Percentiles rank a stretch among this genome's conserved stretches.
phyloP scores from a whole-genome alignment of 1,140 invertebrate genomes.

The Phthorimaea operculella region DNA sequence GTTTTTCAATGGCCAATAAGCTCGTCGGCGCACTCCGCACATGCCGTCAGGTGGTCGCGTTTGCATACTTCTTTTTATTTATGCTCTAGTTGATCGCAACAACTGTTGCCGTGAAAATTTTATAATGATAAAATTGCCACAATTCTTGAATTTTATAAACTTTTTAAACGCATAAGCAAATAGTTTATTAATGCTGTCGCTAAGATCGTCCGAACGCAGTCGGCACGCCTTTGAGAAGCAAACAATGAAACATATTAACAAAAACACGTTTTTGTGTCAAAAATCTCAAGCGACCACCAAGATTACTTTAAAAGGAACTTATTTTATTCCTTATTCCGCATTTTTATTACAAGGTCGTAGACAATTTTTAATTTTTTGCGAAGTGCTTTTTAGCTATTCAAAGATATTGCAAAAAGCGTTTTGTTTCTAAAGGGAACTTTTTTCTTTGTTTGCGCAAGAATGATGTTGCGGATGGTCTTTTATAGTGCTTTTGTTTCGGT shows the following conservation, averaged over 20 bases:
- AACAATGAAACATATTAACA: conserved; percentile 32
- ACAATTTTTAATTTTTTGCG: conserved; percentile 33
- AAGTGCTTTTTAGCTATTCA: conserved; percentile 35
- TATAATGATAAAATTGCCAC: conserved; percentile 14
- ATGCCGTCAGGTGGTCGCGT: conserved; percentile 39
- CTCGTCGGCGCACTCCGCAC: conserved; percentile 17
- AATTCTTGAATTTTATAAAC: neutral
- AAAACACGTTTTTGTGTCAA: conserved; percentile 31
- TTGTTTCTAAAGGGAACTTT: conserved; percentile 26
- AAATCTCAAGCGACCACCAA: conserved; percentile 31
- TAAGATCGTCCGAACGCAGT: conserved; percentile 6
- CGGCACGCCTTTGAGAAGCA: conserved; percentile 24
- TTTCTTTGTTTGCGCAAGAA: conserved; percentile 39
- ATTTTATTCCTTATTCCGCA: conserved; percentile 14
- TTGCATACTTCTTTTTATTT: conserved; percentile 35
- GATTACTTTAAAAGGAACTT: conserved; percentile 16
- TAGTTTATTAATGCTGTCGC: neutral
- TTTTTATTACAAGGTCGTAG: conserved; percentile 32
- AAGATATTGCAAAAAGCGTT: conserved; percentile 43
- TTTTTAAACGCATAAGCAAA: neutral
- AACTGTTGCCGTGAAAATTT: conserved; percentile 14
- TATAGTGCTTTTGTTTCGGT: conserved; percentile 14
- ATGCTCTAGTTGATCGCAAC: conserved; percentile 26
- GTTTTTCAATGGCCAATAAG: conserved; percentile 34
- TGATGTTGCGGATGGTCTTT: conserved; percentile 19